phyloP scores from a whole-genome alignment of 2,888 invertebrate genomes.

The Cheilosia soror region DNA sequence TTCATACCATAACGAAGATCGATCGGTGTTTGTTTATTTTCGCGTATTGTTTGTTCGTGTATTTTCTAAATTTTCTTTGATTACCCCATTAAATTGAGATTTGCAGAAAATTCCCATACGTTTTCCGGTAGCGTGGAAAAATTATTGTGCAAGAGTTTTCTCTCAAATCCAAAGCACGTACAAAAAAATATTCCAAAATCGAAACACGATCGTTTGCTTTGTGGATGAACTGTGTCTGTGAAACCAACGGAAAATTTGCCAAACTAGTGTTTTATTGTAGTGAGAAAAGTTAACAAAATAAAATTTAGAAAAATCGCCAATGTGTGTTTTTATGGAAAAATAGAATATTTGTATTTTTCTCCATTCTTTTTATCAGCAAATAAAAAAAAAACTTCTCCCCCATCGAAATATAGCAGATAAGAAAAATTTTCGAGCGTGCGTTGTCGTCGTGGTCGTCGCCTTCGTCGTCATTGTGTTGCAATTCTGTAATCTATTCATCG shows the following conservation, averaged over 20 bases:
- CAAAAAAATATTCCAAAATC: slow-evolving; percentile 50
- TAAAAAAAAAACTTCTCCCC: slow-evolving; percentile 5
- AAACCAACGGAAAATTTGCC: slow-evolving; percentile 32
- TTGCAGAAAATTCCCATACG: slow-evolving; percentile 14
- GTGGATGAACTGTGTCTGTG: not conserved
- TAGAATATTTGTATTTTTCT: slow-evolving; percentile 2
- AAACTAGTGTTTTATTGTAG: slow-evolving; percentile 1
- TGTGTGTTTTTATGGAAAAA: slow-evolving; percentile 7
- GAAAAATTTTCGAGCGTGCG: slow-evolving; percentile 44
- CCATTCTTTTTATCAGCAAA: slow-evolving; percentile 57
- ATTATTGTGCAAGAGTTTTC: not conserved
- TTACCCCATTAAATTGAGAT: slow-evolving; percentile 20
- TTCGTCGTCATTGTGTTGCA: slow-evolving; percentile 45
- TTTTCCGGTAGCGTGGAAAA: slow-evolving; percentile 23
- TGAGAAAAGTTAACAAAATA: not conserved
- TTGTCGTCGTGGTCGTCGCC: slow-evolving; percentile 28
- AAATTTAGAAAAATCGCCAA: not conserved
- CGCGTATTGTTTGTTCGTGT: slow-evolving; percentile 68
- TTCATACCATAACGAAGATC: slow-evolving; percentile 20
- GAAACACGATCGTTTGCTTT: slow-evolving; percentile 39
- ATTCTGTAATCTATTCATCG: slow-evolving; percentile 29
- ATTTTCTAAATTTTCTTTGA: slow-evolving; percentile 7
- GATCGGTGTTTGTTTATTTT: slow-evolving; percentile 52
- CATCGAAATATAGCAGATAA: slow-evolving; percentile 35
- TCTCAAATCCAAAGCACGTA: slow-evolving; percentile 2